Evolutionary conservation across 2,113 vertebrate genomes (phyloP).

Genomic region (Limnothrissa miodon): DNA sequence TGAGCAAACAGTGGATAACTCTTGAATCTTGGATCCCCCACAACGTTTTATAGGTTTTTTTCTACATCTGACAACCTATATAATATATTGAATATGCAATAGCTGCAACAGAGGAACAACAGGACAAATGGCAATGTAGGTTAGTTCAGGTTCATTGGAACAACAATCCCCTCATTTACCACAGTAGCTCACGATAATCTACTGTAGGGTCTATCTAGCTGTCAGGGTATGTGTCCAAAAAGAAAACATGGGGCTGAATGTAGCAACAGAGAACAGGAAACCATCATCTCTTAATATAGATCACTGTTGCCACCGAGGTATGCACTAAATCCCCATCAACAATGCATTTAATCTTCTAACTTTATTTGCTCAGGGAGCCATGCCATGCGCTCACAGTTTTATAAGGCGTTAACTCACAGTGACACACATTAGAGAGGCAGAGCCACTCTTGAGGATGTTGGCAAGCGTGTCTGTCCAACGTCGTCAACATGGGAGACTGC

Average conservation of each 20-base stretch:
- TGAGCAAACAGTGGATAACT: neutral
- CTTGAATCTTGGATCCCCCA: neutral
- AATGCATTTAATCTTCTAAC: neutral
- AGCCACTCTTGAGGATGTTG: conserved; percentile 28
- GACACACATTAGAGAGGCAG: conserved; percentile 9
- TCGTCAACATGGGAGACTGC: conserved; percentile 59
- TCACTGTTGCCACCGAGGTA: neutral
- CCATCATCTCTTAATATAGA: neutral
- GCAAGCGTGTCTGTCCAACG: conserved; percentile 52
- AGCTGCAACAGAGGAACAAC: neutral
- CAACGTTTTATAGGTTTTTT: neutral
- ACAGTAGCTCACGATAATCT: neutral
- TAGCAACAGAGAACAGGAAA: neutral
- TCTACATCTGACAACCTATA: neutral
- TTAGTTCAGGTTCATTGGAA: neutral
- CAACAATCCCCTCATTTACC: neutral
- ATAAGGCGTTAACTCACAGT: neutral
- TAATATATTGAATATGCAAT: neutral
- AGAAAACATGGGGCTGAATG: neutral
- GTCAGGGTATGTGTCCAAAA: neutral
- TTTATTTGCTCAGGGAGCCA: neutral
- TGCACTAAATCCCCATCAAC: conserved; percentile 1
- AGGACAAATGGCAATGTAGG: neutral
- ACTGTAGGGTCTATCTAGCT: neutral
- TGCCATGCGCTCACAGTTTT: neutral